Conservation (phyloP, 2,888 invertebrate genomes). For the Trichogramma evanescens region DNA sequence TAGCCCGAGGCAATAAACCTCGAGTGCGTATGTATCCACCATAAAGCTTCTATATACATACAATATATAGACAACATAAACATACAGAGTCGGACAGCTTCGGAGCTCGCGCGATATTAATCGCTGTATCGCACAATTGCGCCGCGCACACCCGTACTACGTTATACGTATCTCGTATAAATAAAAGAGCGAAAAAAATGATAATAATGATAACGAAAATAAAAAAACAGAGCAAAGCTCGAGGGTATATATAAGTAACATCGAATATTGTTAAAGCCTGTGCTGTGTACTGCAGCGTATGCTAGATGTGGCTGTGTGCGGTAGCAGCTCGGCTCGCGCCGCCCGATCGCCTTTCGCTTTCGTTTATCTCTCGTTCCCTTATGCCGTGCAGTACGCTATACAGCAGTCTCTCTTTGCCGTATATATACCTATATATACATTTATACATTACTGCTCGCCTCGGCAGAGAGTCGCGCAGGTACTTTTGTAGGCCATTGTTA, state of each 20-base stretch:
- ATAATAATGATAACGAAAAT: slow-evolving; percentile 8
- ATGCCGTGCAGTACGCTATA: neutral
- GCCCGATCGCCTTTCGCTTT: slow-evolving; percentile 20
- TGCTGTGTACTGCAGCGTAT: no score
- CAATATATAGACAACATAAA: no score
- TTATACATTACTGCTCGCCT: no score
- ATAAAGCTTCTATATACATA: no score
- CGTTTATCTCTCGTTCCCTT: slow-evolving; percentile 4
- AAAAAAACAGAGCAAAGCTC: neutral
- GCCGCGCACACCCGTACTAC: neutral
- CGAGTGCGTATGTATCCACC: no score
- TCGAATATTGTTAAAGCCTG: no score
- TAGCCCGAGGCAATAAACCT: no score
- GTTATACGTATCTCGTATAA: no score
- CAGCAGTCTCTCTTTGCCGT: neutral
- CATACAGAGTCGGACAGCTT: neutral
- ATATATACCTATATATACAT: no score
- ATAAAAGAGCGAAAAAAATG: no score
- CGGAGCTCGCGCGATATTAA: slow-evolving; percentile 13
- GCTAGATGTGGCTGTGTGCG: neutral
- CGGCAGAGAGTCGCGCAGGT: neutral
- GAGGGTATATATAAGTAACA: neutral
- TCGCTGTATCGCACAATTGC: slow-evolving; percentile 18
- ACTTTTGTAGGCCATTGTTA: slow-evolving; percentile 7
- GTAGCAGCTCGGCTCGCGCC: neutral